Conservation (phyloP, 2,797 vertebrate genomes). For the Semaprochilodus insignis region DNA sequence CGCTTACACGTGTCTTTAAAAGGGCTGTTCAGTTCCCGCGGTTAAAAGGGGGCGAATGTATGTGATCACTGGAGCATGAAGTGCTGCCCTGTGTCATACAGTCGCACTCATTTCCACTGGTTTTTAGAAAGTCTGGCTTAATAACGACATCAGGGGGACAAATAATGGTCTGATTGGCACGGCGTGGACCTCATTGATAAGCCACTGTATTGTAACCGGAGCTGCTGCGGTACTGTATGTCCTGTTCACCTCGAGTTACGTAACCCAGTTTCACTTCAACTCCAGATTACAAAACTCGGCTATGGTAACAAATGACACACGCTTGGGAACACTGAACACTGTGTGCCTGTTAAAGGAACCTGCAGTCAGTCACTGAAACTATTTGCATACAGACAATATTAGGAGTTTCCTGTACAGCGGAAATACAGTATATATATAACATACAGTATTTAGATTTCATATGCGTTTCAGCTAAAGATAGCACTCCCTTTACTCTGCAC, state of each 20-base stretch:
- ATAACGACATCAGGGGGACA: background rate
- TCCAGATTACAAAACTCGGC: slow-evolving; percentile 34
- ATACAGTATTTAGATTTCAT: too few species aligned
- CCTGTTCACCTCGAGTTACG: slow-evolving; percentile 30
- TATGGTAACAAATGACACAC: background rate
- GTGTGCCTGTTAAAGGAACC: slow-evolving; percentile 3
- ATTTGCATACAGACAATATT: too few species aligned
- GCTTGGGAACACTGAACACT: background rate
- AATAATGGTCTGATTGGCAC: background rate
- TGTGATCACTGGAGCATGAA: background rate
- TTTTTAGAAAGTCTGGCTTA: background rate
- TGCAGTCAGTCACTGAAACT: too few species aligned
- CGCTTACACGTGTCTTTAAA: background rate
- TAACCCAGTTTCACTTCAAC: slow-evolving; percentile 39
- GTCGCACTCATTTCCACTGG: too few species aligned
- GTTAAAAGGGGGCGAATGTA: background rate
- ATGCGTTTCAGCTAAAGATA: too few species aligned
- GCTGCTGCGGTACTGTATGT: slow-evolving; percentile 12
- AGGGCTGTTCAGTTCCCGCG: background rate
- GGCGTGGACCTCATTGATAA: background rate
- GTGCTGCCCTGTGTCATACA: too few species aligned
- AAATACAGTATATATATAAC: too few species aligned
- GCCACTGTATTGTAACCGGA: background rate
- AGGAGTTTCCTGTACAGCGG: too few species aligned
- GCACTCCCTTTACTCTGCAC: too few species aligned